These are phyloP conservation scores for Chaenodraco wilsoni DNA, from an alignment of 2,797 vertebrate species.

Conservation along the genomic window DNA sequence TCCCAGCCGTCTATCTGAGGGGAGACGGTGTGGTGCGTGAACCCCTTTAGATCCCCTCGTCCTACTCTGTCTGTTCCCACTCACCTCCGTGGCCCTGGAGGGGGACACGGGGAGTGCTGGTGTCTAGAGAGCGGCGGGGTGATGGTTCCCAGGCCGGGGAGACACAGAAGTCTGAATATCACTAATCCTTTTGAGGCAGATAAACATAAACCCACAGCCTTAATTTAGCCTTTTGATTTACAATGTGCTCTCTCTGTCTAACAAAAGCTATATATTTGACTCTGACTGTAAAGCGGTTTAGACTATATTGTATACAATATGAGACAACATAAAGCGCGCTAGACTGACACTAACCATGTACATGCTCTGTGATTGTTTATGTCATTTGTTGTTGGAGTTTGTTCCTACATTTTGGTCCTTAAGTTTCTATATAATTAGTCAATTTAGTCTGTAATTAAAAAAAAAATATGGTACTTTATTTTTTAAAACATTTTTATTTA, in stretches of 20 bases:
- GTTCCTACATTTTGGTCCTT: not conserved
- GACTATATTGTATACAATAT: not conserved
- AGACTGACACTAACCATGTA: not conserved
- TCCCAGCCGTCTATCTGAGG: slow-evolving; percentile 76
- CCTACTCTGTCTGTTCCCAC: slow-evolving; percentile 63
- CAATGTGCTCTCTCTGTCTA: not conserved
- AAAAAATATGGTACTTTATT: not conserved
- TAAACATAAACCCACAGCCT: slow-evolving; percentile 22
- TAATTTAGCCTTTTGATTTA: slow-evolving; percentile 17
- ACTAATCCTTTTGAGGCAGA: slow-evolving; percentile 47
- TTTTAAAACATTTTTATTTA: too few species aligned
- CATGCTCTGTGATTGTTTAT: not conserved
- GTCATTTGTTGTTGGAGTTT: not conserved
- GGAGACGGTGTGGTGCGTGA: slow-evolving; percentile 52
- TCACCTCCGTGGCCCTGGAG: slow-evolving; percentile 64
- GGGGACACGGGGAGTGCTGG: slow-evolving; percentile 36
- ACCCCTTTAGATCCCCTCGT: slow-evolving; percentile 57
- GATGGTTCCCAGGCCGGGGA: slow-evolving; percentile 54
- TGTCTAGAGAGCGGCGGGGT: slow-evolving; percentile 38
- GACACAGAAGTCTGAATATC: slow-evolving; percentile 41
- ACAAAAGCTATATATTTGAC: slow-evolving; percentile 2
- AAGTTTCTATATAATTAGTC: not conserved
- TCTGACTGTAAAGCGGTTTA: not conserved
- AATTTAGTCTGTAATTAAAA: not conserved
- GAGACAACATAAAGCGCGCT: not conserved